These are phyloP conservation scores for Leptinotarsa texana DNA, from an alignment of 1,140 invertebrate genomes.

Conservation along the genomic window DNA sequence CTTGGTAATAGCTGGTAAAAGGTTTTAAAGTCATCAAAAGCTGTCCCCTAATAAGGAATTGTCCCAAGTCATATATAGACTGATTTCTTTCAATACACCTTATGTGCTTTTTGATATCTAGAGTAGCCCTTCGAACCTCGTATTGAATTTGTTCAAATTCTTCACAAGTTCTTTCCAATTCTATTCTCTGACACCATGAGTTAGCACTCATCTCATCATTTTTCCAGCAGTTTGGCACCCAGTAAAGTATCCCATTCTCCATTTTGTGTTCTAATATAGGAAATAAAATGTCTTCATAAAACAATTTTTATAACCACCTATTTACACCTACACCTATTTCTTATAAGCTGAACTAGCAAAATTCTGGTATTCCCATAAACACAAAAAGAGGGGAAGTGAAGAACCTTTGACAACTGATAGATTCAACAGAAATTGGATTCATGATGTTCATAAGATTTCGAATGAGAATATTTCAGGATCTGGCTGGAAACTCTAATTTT, in stretches of 20 bases:
- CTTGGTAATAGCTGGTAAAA: constrained; percentile 8
- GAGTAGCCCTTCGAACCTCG: background rate
- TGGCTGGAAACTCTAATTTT: no score
- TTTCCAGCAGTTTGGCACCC: constrained; percentile 7
- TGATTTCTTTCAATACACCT: constrained; percentile 9
- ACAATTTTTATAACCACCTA: no score
- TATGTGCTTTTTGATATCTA: background rate
- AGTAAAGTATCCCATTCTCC: constrained; percentile 11
- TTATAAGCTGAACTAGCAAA: no score
- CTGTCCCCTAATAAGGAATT: constrained; percentile 25
- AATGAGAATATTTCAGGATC: no score
- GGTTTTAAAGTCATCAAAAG: background rate
- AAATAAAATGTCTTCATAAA: no score
- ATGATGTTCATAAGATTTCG: no score
- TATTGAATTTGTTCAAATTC: constrained; percentile 10
- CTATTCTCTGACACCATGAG: background rate
- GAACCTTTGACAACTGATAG: no score
- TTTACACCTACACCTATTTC: no score
- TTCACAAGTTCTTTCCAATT: background rate
- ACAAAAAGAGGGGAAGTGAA: no score
- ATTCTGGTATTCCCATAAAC: no score
- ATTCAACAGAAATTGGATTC: no score
- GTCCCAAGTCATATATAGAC: constrained; percentile 28
- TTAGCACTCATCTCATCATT: background rate
- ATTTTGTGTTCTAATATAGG: background rate